Percentiles rank a stretch among this genome's conserved stretches.
These are phyloP conservation scores for Heptranchias perlo DNA, from an alignment of 2,113 vertebrate genomes.

Conservation along the genomic window DNA sequence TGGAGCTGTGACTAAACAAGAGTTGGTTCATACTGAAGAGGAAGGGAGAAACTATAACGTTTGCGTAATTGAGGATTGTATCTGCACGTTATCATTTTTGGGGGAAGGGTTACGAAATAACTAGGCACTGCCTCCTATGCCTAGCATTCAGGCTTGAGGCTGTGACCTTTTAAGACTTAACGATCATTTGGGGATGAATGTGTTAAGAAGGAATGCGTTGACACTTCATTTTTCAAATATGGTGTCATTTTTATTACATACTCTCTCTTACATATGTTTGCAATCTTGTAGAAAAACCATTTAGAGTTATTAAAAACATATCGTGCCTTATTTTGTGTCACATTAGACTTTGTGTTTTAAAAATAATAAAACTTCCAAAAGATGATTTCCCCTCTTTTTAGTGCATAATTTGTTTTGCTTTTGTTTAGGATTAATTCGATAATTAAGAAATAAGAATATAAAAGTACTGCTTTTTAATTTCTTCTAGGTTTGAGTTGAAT, in stretches of 20 bases:
- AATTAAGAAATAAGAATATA: not conserved
- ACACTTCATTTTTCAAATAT: slow-evolving; percentile 21
- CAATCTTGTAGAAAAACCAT: not conserved
- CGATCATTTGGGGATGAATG: slow-evolving; percentile 2
- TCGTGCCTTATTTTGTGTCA: not conserved
- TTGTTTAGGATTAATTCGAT: not conserved
- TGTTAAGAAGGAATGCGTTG: not conserved
- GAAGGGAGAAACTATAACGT: not conserved
- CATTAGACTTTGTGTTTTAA: not conserved
- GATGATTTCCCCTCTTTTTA: not conserved
- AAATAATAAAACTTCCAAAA: not conserved
- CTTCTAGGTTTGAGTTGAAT: not conserved
- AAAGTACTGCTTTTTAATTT: not conserved
- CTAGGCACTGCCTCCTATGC: not conserved
- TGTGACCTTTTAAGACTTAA: not conserved
- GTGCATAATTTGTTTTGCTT: not conserved
- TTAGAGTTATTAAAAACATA: slow-evolving; percentile 8
- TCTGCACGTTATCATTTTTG: not conserved
- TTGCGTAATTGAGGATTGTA: not conserved
- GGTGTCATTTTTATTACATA: not conserved
- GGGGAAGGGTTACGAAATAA: not conserved
- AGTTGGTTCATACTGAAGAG: not conserved
- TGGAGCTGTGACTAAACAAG: not conserved
- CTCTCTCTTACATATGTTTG: not conserved
- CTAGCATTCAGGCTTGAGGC: not conserved